Conservation (phyloP, 37 sponge, comb jelly and placozoan species). For the Crambe crambe region DNA sequence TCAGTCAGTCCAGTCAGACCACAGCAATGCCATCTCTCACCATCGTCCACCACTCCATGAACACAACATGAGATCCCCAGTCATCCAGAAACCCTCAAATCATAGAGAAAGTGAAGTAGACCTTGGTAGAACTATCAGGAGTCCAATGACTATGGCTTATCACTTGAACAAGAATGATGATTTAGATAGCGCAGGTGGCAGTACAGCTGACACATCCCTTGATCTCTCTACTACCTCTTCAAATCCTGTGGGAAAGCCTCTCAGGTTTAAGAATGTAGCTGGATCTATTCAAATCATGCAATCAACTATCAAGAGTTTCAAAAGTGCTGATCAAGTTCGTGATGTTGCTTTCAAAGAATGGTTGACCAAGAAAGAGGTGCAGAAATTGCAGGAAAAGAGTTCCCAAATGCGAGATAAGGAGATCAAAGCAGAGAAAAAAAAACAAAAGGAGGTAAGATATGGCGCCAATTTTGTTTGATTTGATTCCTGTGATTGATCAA, state of each 20-base stretch:
- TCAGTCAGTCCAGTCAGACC: neutral
- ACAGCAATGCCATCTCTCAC: neutral
- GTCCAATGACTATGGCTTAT: neutral
- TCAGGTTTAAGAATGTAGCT: neutral
- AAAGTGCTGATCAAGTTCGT: slow-evolving; percentile 22
- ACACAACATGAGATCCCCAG: neutral
- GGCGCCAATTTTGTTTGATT: too few relatives aligned
- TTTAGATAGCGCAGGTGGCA: neutral
- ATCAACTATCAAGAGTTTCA: slow-evolving; percentile 1
- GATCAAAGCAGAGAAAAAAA: neutral
- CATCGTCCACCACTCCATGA: too few relatives aligned
- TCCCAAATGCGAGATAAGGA: neutral
- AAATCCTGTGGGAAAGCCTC: neutral
- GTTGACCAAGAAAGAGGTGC: slow-evolving; percentile 31
- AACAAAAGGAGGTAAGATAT: slow-evolving; percentile 15
- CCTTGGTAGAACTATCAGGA: neutral
- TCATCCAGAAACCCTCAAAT: neutral
- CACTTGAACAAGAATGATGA: neutral
- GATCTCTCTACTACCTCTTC: neutral
- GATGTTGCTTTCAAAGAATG: slow-evolving; percentile 43
- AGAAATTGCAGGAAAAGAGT: slow-evolving; percentile 13
- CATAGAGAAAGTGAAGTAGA: neutral
- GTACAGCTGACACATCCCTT: neutral
- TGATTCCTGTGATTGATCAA: neutral
- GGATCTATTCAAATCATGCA: slow-evolving; percentile 1